A percentile compares a stretch with the other conserved stretches of the same genome.
Evolutionary conservation across 2,888 invertebrate genomes (phyloP).

Genomic region (Chaetogeoica ovagalla): DNA sequence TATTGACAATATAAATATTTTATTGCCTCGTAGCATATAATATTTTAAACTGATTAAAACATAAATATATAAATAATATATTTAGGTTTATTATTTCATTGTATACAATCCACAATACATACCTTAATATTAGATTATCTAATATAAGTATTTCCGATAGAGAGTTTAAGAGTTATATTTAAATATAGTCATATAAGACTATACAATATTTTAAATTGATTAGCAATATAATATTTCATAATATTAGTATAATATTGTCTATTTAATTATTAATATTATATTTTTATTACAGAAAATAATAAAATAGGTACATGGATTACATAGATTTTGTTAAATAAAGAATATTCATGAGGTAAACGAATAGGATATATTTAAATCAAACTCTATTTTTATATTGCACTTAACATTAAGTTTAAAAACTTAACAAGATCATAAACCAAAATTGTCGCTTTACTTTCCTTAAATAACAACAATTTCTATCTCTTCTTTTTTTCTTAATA

Average conservation of each 20-base stretch:
- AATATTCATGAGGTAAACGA: constrained; percentile 42
- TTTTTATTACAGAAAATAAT: constrained; percentile 8
- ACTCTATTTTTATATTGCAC: constrained; percentile 47
- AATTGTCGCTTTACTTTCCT: constrained; percentile 30
- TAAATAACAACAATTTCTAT: constrained; percentile 43
- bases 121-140: constrained; percentile 1
- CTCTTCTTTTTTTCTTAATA: not conserved
- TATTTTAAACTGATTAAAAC: not conserved
- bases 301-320: not conserved
- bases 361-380: constrained; percentile 42
- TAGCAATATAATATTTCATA: constrained; percentile 20
- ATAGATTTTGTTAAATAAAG: constrained; percentile 35
- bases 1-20: constrained; percentile 1
- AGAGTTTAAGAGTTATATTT: not conserved
- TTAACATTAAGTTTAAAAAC: constrained; percentile 45
- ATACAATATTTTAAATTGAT: constrained; percentile 8
- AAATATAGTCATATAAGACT: not conserved
- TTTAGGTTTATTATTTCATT: constrained; percentile 1
- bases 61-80: constrained; percentile 20
- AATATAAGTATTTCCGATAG: constrained; percentile 25
- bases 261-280: constrained; percentile 10
- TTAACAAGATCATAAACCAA: constrained; percentile 37
- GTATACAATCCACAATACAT: constrained; percentile 9
- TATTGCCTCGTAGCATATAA: not conserved
- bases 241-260: constrained; percentile 27